Base-by-base conservation (phyloP, 2,797 vertebrate species). In the Pteronotus mesoamericanus region DNA sequence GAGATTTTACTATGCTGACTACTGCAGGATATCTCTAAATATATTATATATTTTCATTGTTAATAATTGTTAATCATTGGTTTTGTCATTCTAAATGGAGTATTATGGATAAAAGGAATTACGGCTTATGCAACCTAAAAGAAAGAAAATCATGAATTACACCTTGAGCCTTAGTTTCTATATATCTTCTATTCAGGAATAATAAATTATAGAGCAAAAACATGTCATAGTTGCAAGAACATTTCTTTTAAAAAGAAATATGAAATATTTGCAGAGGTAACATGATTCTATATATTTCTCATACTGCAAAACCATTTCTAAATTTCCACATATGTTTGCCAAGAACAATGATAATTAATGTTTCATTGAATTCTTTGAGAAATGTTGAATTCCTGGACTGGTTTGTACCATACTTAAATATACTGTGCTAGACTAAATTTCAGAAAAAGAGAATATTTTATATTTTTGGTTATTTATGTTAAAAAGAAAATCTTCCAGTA, bases 281-380 rank as follows among this genome's bases (percentile, higher is more conserved):
- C 55, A 39, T 91, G 71, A 96, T 96, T 95, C 44, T 39, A 64
- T 94, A 75, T 85, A 96, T 88, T 96, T 97, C 48, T 96, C 29
- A 79, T 85, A 91, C 34, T 80, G 46, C 44, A 93, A 93, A 89
- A 86, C 61, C 59, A 95, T 96, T 98, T 94, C 66, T 66, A 96
- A 96, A 94, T 95, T 97, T 96, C 95, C 91, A 93, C 22, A 87
- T 82, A 83, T 95, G 66, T 79, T 93, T 97, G 97, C 97, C 97
- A 98, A 98, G 66, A 96, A 87, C 86, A 97, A 97, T 96, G 91
- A 96, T 96, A 97, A 97, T 97, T 98, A 97, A 97, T 97, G 86
- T 95, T 96, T 95, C 84, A 94, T 94, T 95, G 88, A 93, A 94
- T 95, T 97, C 37, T 96, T 83, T 94, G 75, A 97, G 94, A 97